Base-by-base conservation (phyloP, 2,113 vertebrate genomes). In the Mobula birostris region DNA sequence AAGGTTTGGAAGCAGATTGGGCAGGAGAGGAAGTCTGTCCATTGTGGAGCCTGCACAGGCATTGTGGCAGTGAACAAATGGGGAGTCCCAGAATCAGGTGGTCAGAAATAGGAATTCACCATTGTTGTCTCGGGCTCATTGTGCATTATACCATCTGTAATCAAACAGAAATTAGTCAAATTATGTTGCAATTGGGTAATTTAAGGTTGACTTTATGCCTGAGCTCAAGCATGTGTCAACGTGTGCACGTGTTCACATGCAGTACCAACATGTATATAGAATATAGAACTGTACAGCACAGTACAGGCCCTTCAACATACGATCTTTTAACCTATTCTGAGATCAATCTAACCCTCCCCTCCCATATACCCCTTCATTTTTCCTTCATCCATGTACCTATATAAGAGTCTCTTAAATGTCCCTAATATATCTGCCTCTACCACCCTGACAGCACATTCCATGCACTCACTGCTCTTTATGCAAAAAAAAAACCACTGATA, bases 41-140 rank as follows among this genome's bases (percentile, higher is more conserved):
- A 99, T 97, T 99, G 99, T 97, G 99, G 99, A 96, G 99, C 99
- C 98, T 99, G 99, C 97, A 99, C 98, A 96, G 99, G 99, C 99
- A 99, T 99, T 97, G 97, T 97, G 97, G 97, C 98, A 95, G 97
- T 90, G 85, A 90, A n/a, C 6, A 66, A 66, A 66, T 61, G 61
- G 85, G 61, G 19, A 78, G n/a, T 80, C 56, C 94, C 94, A 58
- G 36, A 88, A 32, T 88, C 85, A 63, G 29, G 58, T 63, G 15
- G 85, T 90, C 85, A 90, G 85, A 66, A 66, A 90, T 7, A 66
- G 61, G 61, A n/a, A 66, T 2, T 32, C 5, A 17, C 66, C 61
- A 14, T 32, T 58, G 63, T 90, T 19, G 58, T 90, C 61, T 66
- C 61, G 32, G 61, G 85, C 58, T 90, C 85, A 90, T 90, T 15